Conservation (phyloP, 2,113 vertebrate species). For the Antechinus flavipes region DNA sequence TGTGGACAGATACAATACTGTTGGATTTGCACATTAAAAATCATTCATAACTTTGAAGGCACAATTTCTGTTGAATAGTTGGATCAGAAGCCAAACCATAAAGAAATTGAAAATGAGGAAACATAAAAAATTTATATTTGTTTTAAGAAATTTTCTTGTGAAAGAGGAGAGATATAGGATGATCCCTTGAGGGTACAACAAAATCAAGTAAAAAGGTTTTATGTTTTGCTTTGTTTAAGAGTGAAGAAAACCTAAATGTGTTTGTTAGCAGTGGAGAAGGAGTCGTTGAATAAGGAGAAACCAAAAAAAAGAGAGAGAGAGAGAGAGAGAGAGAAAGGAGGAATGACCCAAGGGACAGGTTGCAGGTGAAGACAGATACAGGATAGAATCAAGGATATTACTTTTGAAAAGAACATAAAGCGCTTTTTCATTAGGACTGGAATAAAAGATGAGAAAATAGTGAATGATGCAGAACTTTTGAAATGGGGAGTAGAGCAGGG, state of each 20-base stretch:
- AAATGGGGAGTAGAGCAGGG: background rate
- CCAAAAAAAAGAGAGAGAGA: background rate
- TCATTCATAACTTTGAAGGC: background rate
- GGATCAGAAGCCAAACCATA: background rate
- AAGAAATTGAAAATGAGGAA: background rate
- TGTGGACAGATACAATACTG: background rate
- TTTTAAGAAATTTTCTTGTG: background rate
- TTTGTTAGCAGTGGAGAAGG: background rate
- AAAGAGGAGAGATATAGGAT: background rate
- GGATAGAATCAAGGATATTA: background rate
- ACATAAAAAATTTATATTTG: background rate
- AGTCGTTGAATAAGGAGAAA: background rate
- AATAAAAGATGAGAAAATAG: background rate
- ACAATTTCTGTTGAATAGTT: background rate
- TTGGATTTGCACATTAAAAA: background rate
- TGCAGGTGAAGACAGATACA: background rate
- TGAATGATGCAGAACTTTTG: background rate
- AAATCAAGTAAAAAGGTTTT: background rate
- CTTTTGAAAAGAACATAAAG: background rate
- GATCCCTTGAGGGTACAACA: background rate
- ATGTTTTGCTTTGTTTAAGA: background rate
- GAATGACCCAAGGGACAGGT: background rate
- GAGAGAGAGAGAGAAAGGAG: background rate
- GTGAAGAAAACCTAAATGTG: background rate
- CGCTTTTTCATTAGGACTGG: background rate